A percentile compares a stretch with the other conserved stretches of the same genome.
phyloP scores from a whole-genome alignment of 2,888 invertebrate genomes.

The Deilephila elpenor region DNA sequence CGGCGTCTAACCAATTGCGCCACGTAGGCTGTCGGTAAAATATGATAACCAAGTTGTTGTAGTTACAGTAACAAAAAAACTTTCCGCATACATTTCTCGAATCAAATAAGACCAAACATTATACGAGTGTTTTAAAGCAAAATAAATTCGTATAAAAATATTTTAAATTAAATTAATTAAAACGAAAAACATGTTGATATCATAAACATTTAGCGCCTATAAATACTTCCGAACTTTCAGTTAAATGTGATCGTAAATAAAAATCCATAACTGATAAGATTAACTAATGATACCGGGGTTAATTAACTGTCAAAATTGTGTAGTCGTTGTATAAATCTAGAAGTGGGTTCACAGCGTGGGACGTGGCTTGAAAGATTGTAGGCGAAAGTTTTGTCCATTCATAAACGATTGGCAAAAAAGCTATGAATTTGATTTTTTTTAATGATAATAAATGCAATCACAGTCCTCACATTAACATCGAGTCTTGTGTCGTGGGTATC shows the following conservation, averaged over 20 bases:
- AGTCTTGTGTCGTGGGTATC: too few species aligned
- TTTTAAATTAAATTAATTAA: slow-evolving; percentile 14
- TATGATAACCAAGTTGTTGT: too few species aligned
- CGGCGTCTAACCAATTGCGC: too few species aligned
- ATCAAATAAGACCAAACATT: too few species aligned
- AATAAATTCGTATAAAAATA: neutral
- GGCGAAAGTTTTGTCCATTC: neutral
- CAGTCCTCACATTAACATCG: too few species aligned
- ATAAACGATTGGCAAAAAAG: too few species aligned
- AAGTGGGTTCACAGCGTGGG: neutral
- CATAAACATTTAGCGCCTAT: slow-evolving; percentile 28
- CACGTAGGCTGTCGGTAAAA: too few species aligned
- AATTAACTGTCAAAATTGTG: slow-evolving; percentile 25
- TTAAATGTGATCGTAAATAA: slow-evolving; percentile 25
- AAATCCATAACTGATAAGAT: slow-evolving; percentile 26
- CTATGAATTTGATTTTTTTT: too few species aligned
- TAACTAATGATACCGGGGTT: slow-evolving; percentile 17
- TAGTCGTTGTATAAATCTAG: neutral
- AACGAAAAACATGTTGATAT: slow-evolving; percentile 15
- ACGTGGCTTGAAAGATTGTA: neutral
- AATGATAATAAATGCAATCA: too few species aligned
- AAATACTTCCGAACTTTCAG: slow-evolving; percentile 24
- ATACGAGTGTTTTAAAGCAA: neutral
- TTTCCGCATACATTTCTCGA: too few species aligned
- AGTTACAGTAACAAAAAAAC: too few species aligned